Evolutionary conservation across 1,140 invertebrate genomes (phyloP).

Genomic region (Aplysia californica): DNA sequence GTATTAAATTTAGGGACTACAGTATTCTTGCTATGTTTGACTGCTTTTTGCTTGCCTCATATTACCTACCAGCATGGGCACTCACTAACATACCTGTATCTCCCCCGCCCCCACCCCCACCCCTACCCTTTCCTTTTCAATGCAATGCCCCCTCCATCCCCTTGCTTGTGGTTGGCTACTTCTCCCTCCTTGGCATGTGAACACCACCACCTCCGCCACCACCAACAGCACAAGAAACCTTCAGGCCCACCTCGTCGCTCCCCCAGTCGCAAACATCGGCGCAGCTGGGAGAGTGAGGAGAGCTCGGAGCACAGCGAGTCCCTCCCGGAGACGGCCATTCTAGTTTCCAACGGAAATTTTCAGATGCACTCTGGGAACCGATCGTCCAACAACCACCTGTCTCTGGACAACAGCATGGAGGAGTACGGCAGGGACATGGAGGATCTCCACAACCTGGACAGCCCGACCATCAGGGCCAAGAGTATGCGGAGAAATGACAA

Average conservation of each 20-base stretch:
- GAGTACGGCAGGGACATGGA: not conserved
- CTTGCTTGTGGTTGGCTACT: not conserved
- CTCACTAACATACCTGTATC: not conserved
- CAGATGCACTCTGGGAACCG: constrained; percentile 6
- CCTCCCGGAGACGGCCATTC: constrained; percentile 26
- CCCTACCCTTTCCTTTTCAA: not conserved
- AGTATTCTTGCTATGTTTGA: not conserved
- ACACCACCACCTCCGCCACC: not conserved
- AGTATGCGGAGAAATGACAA: not conserved
- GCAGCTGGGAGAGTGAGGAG: constrained; percentile 36
- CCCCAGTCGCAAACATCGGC: constrained; percentile 45
- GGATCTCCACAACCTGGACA: too few relatives aligned
- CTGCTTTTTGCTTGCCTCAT: not conserved
- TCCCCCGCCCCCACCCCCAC: not conserved
- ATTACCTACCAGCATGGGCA: not conserved
- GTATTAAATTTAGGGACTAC: not conserved
- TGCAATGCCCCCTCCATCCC: not conserved
- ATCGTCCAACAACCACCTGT: constrained; percentile 27
- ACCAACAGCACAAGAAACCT: constrained; percentile 56
- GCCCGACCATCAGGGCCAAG: not conserved
- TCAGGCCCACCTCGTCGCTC: constrained; percentile 52
- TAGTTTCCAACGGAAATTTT: constrained; percentile 24
- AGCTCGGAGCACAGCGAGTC: constrained; percentile 28
- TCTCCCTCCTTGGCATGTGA: not conserved
- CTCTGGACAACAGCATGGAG: constrained; percentile 10